Evolutionary conservation across 2,113 vertebrate genomes (phyloP), one percentile per base, ranked within the genome.

Genomic region (Neofelis nebulosa): DNA sequence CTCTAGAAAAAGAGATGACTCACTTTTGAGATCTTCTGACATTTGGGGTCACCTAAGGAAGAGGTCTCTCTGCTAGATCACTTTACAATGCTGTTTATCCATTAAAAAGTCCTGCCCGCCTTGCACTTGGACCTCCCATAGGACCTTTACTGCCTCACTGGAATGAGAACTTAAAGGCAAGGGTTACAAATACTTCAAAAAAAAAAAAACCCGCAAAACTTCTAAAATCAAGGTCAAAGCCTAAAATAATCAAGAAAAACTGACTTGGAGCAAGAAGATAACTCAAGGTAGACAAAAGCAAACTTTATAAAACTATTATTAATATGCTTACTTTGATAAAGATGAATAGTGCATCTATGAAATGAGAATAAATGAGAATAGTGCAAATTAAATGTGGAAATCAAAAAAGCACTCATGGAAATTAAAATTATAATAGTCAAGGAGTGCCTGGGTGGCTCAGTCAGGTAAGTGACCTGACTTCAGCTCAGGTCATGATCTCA

Each of bases 301-400:
- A 81, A 29, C 8, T 86, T 76, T 45, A 89, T 33, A 96, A 95
- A 90, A 57, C 14, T 55, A 29, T 27, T 36, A 65, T 78, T 96
- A 69, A 45, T 63, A 90, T n/a, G 9, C 31, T 65, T 86, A 48
- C 19, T 57, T 95, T 93, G 31, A 61, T 63, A 94, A 91, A 14
- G 65, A 93, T 71, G 19, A 71, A 18, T 13, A 78, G 19, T 7
- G 4, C 2, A 91, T 73, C 21, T 65, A 23, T 65, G 31, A 96
- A 86, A 76, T 4, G 25, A 87, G 27, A 80, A 18, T 76, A 76
- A 76, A 45, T 76, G 25, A 76, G 38, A 78, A 78, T 78, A 78
- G 27, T 78, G 25, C 41, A 48, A 48, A 48, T 88, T 55, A 8
- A 4, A 78, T 65, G 6, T 52, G 27, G 61, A 23, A 80, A 85